Conservation (phyloP, 64 coral and sea anemone species). For the Hydrozoanthus tunicans region DNA sequence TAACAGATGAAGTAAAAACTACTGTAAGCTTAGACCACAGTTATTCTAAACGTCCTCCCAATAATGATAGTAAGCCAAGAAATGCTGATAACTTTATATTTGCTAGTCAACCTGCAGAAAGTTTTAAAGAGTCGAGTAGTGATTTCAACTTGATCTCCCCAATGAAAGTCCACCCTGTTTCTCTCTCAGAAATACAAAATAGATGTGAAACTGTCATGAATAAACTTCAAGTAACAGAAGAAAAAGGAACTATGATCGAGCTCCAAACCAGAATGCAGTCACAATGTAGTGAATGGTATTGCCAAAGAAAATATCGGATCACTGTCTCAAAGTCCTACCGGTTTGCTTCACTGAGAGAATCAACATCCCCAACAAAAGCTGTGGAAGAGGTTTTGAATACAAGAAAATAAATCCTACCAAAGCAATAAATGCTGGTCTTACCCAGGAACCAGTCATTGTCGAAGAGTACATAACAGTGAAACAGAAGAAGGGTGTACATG, state of each 20-base stretch:
- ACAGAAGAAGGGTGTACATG: too few relatives aligned
- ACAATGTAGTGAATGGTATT: conserved; percentile 10
- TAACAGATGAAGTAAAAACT: conserved; percentile 19
- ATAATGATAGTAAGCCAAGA: conserved; percentile 1
- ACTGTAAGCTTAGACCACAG: conserved; percentile 16
- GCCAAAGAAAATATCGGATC: conserved; percentile 1
- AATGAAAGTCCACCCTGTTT: conserved; percentile 33
- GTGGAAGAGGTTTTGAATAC: conserved; percentile 16
- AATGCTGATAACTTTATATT: not conserved
- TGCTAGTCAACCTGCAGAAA: conserved; percentile 1
- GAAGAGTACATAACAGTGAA: not conserved
- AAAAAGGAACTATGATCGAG: not conserved
- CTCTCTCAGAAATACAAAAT: conserved; percentile 20
- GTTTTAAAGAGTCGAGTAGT: not conserved
- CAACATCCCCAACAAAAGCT: conserved; percentile 11
- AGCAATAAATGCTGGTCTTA: conserved; percentile 11
- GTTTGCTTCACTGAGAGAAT: conserved; percentile 1
- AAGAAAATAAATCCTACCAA: conserved; percentile 9
- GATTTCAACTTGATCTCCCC: conserved; percentile 35
- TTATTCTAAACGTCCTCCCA: not conserved
- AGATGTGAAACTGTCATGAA: conserved; percentile 4
- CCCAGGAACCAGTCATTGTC: not conserved
- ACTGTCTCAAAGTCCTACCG: not conserved
- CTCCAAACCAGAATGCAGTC: not conserved
- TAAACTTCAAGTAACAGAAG: conserved; percentile 17